Evolutionary conservation across 1,140 invertebrate species (phyloP), one percentile per base, ranked within the genome.

Genomic region (Ceratitis capitata): DNA sequence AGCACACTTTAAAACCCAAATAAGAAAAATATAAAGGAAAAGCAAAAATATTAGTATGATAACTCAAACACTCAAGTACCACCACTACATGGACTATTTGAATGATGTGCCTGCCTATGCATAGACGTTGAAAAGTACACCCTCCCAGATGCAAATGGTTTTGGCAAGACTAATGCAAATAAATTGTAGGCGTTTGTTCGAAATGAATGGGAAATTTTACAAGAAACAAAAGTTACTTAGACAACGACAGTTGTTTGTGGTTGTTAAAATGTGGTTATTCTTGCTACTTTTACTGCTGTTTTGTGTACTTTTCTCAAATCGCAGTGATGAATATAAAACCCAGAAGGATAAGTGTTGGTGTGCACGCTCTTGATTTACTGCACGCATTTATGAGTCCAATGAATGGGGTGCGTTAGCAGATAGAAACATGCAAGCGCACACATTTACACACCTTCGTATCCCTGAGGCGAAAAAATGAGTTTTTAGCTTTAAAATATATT

Each of bases 301-400:
- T 2, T 39, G 69, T 78, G 2, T 78, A 23, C 39, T 45, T 26
- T 78, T 26, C 39, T 26, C 42, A 47, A 78, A 78, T 78, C 23
- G 69, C 69, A 45, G 39, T 23, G n/a, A 47, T 23, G 69, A 45
- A 3, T 35, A 78, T 45, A 47, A 45, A 45, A 19, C 32, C 16
- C 39, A 45, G 35, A 10, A 45, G n/a, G 69, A 78, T 47, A 45
- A 78, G 39, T 78, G 69, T 45, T 23, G 42, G 69, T 26, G 39
- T 23, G 26, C 35, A 45, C 6, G 42, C n/a, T 45, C 6, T 45
- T 78, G 69, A 78, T 78, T 78, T 78, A 45, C 39, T 23, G 32
- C 39, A n/a, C n/a, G 69, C 69, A 47, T 78, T 78, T 78, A 78
- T 47, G 69, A n/a, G n/a, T n/a, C n/a, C n/a, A n/a, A 19, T 42